A percentile compares a stretch with the other conserved stretches of the same genome.
Evolutionary conservation across 2,113 vertebrate species (phyloP).

Genomic region (Hydropotes inermis): DNA sequence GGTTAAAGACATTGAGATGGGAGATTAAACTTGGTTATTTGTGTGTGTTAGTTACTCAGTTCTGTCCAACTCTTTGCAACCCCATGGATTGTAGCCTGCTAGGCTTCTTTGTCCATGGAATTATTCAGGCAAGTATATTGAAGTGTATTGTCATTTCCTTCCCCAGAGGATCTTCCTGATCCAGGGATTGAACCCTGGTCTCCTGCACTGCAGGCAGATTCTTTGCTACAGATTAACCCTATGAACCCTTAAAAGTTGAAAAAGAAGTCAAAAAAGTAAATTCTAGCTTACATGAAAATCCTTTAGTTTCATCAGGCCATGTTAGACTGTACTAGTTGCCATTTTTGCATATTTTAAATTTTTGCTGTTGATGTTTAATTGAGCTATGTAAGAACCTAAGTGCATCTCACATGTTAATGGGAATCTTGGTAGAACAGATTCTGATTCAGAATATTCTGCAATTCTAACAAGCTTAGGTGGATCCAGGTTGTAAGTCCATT

Average conservation of each 20-base stretch:
- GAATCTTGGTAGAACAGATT: not conserved
- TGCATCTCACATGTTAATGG: not conserved
- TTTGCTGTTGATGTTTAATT: not conserved
- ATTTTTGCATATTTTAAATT: not conserved
- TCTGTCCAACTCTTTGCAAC: rapidly evolving
- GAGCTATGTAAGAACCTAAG: not conserved
- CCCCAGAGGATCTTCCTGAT: not conserved
- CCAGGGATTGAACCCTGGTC: not conserved
- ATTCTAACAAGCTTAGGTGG: not conserved
- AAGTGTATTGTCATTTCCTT: not conserved
- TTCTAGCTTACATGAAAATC: not conserved
- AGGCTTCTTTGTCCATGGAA: not conserved
- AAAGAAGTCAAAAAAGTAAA: not conserved
- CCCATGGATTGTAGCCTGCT: not conserved
- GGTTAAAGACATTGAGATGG: not conserved
- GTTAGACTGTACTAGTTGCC: not conserved
- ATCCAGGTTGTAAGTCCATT: not conserved
- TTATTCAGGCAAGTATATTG: not conserved
- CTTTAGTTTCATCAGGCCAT: not conserved
- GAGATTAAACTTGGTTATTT: not conserved
- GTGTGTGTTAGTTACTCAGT: not conserved
- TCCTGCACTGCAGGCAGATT: not conserved
- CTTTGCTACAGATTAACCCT: not conserved
- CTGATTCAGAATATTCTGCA: not conserved
- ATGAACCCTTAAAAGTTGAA: not conserved